phyloP scores from a whole-genome alignment of 2,797 vertebrate genomes.

The Sebastolobus altivelis region DNA sequence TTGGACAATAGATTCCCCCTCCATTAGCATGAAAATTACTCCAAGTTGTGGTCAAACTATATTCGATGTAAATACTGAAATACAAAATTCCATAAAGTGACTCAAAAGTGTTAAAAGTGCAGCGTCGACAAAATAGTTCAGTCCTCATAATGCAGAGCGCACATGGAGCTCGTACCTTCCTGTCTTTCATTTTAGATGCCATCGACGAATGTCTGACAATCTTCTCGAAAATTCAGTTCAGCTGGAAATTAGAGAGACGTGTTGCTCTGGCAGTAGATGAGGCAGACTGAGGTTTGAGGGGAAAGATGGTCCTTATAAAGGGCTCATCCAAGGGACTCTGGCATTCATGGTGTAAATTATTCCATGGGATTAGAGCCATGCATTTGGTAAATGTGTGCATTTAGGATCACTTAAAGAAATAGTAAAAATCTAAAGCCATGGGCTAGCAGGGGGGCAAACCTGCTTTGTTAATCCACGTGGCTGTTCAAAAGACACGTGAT shows the following conservation, averaged over 20 bases:
- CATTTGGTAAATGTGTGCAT: slow-evolving; percentile 92
- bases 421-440: slow-evolving; percentile 85
- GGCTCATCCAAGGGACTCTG: slow-evolving; percentile 83
- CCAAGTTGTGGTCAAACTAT: slow-evolving; percentile 15
- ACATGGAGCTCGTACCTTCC: slow-evolving; percentile 89
- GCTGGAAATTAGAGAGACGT: slow-evolving; percentile 45
- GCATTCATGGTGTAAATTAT: slow-evolving; percentile 92
- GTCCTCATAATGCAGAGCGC: slow-evolving; percentile 57
- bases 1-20: background rate
- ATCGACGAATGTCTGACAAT: slow-evolving; percentile 75
- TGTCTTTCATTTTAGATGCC: slow-evolving; percentile 94
- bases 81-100: slow-evolving; percentile 16
- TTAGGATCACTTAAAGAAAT: slow-evolving; percentile 93
- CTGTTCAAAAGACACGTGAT: slow-evolving; percentile 95
- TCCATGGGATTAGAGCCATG: slow-evolving; percentile 93
- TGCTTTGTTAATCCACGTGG: slow-evolving; percentile 99
- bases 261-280: slow-evolving; percentile 66
- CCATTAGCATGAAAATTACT: slow-evolving; percentile 3
- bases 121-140: slow-evolving; percentile 27
- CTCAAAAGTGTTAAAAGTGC: slow-evolving; percentile 28
- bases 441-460: slow-evolving; percentile 89
- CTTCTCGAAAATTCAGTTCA: slow-evolving; percentile 38
- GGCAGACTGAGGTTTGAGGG: slow-evolving; percentile 80
- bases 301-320: slow-evolving; percentile 90
- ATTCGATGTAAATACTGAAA: background rate